Evolutionary conservation across 2,113 vertebrate genomes (phyloP).

Genomic region (Thomomys bottae): DNA sequence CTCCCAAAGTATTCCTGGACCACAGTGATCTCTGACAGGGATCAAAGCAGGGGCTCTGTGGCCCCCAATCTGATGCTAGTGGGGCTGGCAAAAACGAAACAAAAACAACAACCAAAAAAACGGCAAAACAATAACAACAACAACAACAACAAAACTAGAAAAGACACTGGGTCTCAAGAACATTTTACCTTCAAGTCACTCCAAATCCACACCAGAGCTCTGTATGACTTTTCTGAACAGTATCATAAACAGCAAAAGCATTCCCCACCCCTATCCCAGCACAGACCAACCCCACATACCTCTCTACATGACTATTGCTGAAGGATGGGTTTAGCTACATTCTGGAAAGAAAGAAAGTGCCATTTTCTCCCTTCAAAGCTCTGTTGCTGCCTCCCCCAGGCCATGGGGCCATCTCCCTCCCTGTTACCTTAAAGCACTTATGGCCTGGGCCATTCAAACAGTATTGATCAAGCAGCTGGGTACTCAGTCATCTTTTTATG

Average conservation of each 20-base stretch:
- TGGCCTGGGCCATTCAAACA: constrained; percentile 58
- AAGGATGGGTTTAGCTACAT: constrained; percentile 4
- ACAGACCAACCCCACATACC: background rate
- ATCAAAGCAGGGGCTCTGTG: background rate
- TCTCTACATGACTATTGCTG: background rate
- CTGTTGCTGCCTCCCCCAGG: background rate
- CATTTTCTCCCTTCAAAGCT: background rate
- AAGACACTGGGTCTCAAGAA: background rate
- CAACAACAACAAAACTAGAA: too few species aligned
- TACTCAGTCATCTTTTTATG: constrained; percentile 73
- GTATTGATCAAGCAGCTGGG: constrained; percentile 71
- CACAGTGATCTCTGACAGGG: background rate
- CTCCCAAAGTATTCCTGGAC: background rate
- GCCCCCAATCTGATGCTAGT: background rate
- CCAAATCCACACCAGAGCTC: background rate
- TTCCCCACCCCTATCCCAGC: background rate
- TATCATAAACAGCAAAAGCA: background rate
- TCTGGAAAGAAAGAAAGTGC: constrained; percentile 17
- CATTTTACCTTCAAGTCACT: background rate
- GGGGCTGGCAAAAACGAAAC: background rate
- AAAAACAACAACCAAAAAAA: too few species aligned
- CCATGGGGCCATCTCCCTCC: background rate
- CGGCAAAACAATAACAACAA: too few species aligned
- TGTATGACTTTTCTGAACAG: background rate
- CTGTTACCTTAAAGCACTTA: constrained; percentile 64